Evolutionary conservation across 2,797 vertebrate genomes (phyloP).

Genomic region (Nannoperca australis): DNA sequence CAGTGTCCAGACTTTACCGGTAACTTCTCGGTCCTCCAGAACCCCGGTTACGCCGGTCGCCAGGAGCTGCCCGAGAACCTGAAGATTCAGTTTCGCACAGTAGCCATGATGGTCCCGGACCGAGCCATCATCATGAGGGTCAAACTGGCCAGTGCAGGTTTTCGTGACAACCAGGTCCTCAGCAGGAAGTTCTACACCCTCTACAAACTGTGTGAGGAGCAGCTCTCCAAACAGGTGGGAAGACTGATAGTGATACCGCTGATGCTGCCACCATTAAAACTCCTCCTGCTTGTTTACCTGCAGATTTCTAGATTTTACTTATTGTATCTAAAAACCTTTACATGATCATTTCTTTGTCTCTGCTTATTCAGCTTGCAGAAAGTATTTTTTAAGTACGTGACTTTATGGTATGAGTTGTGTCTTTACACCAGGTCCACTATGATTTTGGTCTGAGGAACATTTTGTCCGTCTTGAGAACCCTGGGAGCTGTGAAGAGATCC

Average conservation of each 20-base stretch:
- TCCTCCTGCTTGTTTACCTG: not conserved
- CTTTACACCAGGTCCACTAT: slow-evolving; percentile 86
- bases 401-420: not conserved
- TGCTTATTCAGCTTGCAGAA: not conserved
- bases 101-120: slow-evolving; percentile 93
- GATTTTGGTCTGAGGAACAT: slow-evolving; percentile 92
- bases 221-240: slow-evolving; percentile 90
- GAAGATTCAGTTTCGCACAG: slow-evolving; percentile 90
- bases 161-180: slow-evolving; percentile 89
- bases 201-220: slow-evolving; percentile 92
- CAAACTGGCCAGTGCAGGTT: slow-evolving; percentile 91
- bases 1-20: not conserved
- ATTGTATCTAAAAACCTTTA: no score
- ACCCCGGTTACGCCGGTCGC: slow-evolving; percentile 90
- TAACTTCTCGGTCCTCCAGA: slow-evolving; percentile 65
- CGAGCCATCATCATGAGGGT: slow-evolving; percentile 92
- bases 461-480: slow-evolving; percentile 89
- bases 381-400: not conserved
- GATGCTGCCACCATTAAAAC: no score
- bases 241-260: not conserved
- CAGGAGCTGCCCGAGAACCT: slow-evolving; percentile 92
- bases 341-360: not conserved
- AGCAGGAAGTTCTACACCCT: slow-evolving; percentile 91
- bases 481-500: slow-evolving; percentile 89
- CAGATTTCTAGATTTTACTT: not conserved